Base-by-base conservation (phyloP, 2,888 invertebrate genomes). In the Notocelia uddmanniana region DNA sequence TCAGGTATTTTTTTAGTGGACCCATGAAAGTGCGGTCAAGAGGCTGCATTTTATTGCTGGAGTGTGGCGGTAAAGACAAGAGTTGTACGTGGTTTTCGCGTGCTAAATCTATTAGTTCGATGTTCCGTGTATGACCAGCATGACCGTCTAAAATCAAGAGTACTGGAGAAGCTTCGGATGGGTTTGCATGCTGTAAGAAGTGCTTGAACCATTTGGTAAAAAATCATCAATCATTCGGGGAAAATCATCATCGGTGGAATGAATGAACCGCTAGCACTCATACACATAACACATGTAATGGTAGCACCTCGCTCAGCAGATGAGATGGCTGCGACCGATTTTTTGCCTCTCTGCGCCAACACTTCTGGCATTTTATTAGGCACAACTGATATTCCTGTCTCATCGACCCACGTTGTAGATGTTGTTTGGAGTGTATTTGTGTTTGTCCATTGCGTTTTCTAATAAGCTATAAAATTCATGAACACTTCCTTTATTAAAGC, bases 1-100 rank as follows among this genome's bases (percentile, higher is more conserved):
- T 31, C 3, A 55, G 10, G n/a, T 31, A 54, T 31, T 55, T 69
- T 69, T 55, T 55, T 55, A 55, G 31, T 8, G 55, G 26, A 8
- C 55, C 55, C 26, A 31, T 26, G 31, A 55, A 55, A n/a, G 26
- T 31, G n/a, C 55, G 26, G 18, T 55, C 55, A 9, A 55, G 55
- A 31, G 55, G 55, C 31, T 55, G 55, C 15, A 55, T 55, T 10
- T 55, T 55, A 10, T 55, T 26, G n/a, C 55, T 55, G 2, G 26
- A 26, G 5, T 26, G 26, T 26, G 13, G 26, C n/a, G 23, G 23
- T 15, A 8, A 26, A 5, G 9, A 31, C n/a, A 55, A 55, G 3
- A 55, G 55, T 13, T n/a, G 31, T 8, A 55, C 31, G 13, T 55
- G 26, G 15, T 55, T 55, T 55, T 55, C 8, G 26, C 55, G 55